phyloP scores from a whole-genome alignment of 2,888 invertebrate species.

The Drymonia ruficornis region DNA sequence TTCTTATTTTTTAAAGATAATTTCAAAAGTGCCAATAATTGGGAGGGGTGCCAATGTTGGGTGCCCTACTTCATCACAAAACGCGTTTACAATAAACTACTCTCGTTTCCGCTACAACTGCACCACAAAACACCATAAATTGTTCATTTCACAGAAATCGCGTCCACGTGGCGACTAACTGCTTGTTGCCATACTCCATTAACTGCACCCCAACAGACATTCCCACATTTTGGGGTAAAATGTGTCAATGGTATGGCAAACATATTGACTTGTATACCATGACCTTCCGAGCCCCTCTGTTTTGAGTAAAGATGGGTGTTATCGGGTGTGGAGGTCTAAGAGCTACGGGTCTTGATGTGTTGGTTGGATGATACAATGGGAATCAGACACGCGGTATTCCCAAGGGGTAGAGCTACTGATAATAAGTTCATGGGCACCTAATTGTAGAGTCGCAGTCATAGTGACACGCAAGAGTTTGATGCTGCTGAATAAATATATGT shows the following conservation, averaged over 20 bases:
- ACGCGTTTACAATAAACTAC: background rate
- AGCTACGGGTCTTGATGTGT: conserved; percentile 33
- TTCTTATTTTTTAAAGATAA: no score
- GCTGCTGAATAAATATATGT: background rate
- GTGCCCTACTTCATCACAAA: no score
- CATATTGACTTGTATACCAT: conserved; percentile 40
- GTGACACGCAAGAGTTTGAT: conserved; percentile 13
- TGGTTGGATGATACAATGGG: conserved; percentile 51
- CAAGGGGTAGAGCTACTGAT: conserved; percentile 44
- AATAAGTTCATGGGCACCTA: conserved; percentile 47
- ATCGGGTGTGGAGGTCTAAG: background rate
- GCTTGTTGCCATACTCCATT: conserved; percentile 64
- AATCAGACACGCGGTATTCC: conserved; percentile 58
- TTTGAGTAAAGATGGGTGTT: conserved; percentile 3
- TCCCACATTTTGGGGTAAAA: conserved; percentile 64
- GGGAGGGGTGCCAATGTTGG: conserved; percentile 8
- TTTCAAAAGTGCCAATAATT: no score
- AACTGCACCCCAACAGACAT: conserved; percentile 53
- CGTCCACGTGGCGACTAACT: conserved; percentile 60
- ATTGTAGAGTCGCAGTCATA: conserved; percentile 29
- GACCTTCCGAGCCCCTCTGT: conserved; percentile 31
- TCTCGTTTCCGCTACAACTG: conserved; percentile 12
- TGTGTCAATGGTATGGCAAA: conserved; percentile 49
- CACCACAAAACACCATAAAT: conserved; percentile 40
- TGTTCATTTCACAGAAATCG: conserved; percentile 48